A percentile compares a stretch with the other conserved stretches of the same genome.
Conservation (phyloP, 2,888 invertebrate genomes). For the Ochropleura plecta region DNA sequence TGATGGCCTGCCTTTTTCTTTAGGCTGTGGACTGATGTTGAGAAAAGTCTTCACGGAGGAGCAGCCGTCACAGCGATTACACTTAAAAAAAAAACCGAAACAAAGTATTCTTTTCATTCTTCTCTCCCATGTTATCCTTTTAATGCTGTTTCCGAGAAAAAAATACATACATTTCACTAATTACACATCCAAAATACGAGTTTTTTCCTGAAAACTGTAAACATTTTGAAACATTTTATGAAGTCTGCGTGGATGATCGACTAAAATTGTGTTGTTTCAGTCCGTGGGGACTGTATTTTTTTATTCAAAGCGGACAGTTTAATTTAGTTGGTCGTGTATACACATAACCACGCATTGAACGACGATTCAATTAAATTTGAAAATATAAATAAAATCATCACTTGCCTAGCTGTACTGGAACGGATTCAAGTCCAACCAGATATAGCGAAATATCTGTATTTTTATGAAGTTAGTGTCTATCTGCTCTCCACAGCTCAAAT, state of each 20-base stretch:
- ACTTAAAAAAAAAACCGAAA: neutral
- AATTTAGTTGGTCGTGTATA: conserved; percentile 15
- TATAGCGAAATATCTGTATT: neutral
- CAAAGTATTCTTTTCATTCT: neutral
- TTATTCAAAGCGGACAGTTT: conserved; percentile 14
- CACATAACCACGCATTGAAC: neutral
- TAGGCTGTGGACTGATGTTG: too few species aligned
- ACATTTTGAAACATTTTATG: conserved; percentile 3
- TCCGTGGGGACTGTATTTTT: neutral
- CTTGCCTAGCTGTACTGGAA: too few species aligned
- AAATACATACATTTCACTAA: neutral
- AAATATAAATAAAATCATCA: conserved; percentile 1
- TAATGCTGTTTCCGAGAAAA: neutral
- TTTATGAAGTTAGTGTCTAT: neutral
- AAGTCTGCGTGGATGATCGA: neutral
- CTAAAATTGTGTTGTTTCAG: conserved; percentile 7
- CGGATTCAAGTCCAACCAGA: neutral
- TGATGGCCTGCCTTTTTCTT: too few species aligned
- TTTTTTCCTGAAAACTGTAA: neutral
- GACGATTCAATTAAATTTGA: neutral
- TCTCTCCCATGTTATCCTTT: neutral
- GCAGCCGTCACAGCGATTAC: too few species aligned
- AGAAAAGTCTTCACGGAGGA: too few species aligned
- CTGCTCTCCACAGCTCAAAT: neutral
- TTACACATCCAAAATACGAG: neutral